These are phyloP conservation scores for Psophia crepitans DNA, from an alignment of 2,113 vertebrate species.

Conservation along the genomic window DNA sequence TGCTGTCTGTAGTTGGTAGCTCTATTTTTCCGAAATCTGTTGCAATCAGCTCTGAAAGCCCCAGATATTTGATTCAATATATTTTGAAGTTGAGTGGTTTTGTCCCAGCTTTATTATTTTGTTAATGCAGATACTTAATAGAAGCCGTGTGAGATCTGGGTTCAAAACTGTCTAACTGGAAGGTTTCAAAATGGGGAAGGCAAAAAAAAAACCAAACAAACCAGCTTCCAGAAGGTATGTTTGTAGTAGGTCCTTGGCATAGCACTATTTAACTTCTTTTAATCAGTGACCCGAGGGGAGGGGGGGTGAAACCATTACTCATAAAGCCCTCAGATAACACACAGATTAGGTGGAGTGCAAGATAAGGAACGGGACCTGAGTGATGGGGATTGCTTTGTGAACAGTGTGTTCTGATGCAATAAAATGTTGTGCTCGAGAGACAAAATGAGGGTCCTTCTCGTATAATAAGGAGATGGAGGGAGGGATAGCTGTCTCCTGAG, in stretches of 20 bases:
- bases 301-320: conserved; percentile 1
- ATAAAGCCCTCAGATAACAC: conserved; percentile 30
- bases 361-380: conserved; percentile 12
- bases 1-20: background rate
- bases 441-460: background rate
- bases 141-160: background rate
- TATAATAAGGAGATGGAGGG: background rate
- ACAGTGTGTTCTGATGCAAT: conserved; percentile 13
- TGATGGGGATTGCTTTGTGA: background rate
- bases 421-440: background rate
- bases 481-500: background rate
- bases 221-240: conserved; percentile 19
- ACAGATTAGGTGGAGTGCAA: conserved; percentile 1
- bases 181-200: background rate
- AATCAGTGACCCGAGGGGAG: conserved; percentile 17
- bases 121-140: background rate
- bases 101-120: background rate
- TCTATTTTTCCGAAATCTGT: background rate
- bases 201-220: background rate
- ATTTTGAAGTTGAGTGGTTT: background rate
- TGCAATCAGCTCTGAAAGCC: background rate
- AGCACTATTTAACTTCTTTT: conserved; percentile 38
- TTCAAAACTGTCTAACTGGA: background rate
- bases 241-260: background rate
- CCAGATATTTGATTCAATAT: background rate